A percentile compares a stretch with the other conserved stretches of the same genome.
Conservation (phyloP, 2,113 vertebrate genomes). For the Anhinga rufa region DNA sequence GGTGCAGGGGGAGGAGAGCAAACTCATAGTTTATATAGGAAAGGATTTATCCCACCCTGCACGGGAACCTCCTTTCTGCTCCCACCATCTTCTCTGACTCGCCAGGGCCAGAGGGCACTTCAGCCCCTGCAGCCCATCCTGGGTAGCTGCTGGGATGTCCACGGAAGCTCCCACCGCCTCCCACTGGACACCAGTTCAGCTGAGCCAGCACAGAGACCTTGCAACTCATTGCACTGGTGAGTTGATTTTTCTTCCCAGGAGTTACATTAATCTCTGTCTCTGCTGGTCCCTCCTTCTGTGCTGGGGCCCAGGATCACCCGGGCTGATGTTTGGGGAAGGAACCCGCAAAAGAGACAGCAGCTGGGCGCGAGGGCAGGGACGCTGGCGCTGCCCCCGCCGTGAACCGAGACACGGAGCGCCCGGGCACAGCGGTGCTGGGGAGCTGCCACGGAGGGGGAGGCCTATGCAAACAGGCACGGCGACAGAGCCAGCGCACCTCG, state of each 20-base stretch:
- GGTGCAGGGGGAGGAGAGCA: too few species aligned
- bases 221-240: background rate
- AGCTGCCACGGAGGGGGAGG: background rate
- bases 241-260: fast-evolving
- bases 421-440: background rate
- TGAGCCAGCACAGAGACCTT: background rate
- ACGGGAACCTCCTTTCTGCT: background rate
- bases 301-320: too few species aligned
- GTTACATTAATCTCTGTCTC: fast-evolving
- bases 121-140: background rate
- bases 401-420: background rate
- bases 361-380: background rate
- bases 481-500: background rate
- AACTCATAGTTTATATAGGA: too few species aligned
- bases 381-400: background rate
- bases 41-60: background rate
- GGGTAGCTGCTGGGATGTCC: fast-evolving
- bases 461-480: background rate
- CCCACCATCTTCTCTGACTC: background rate
- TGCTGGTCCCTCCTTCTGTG: background rate
- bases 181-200: background rate
- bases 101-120: fast-evolving
- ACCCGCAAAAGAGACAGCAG: background rate
- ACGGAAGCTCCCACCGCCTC: background rate
- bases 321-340: background rate